Evolutionary conservation across 2,888 invertebrate genomes (phyloP), one percentile per base, ranked within the genome.

Genomic region (Ochropleura leucogaster): DNA sequence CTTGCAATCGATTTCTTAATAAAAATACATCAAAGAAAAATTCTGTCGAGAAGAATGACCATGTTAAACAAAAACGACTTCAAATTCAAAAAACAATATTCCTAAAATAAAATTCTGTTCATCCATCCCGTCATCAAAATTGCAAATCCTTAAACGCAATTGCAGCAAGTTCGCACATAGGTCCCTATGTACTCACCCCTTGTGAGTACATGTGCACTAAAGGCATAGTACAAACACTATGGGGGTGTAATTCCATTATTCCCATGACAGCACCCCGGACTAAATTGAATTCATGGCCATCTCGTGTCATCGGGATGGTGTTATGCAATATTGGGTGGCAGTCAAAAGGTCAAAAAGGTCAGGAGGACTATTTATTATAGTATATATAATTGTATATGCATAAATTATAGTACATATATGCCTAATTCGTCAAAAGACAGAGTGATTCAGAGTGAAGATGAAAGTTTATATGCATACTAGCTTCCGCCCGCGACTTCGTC

Each of bases 251-350:
- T 89, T 80, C 85, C 85, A 88, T 89, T 88, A 90, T 91, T 92
- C 92, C 89, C 92, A 92, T 91, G 90, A 88, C 90, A 84, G 90
- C 88, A 87, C 89, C 78, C 91, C 87, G 83, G 74, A 89, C 86
- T 84, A 90, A 91, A 93, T 93, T 90, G 87, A 91, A 94, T 93
- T 91, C 91, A 92, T 91, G 91, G 90, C 90, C 90, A 90, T 88
- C 89, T 89, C 90, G 89, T 93, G 92, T 94, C 92, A 91, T 91
- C 88, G 78, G 55, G 88, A 93, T 76, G 83, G 73, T 68, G 4
- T 30, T 80, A 90, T 90, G 67, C 68, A 8, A n/a, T 46, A 74
- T 40, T 9, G 30, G 7, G 6, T 2, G 73, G n/a, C n/a, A n/a
- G n/a, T n/a, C n/a, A n/a, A n/a, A n/a, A n/a, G n/a, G n/a, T n/a